Conservation (phyloP, 2,888 invertebrate species). For the Bombylius discolor region DNA sequence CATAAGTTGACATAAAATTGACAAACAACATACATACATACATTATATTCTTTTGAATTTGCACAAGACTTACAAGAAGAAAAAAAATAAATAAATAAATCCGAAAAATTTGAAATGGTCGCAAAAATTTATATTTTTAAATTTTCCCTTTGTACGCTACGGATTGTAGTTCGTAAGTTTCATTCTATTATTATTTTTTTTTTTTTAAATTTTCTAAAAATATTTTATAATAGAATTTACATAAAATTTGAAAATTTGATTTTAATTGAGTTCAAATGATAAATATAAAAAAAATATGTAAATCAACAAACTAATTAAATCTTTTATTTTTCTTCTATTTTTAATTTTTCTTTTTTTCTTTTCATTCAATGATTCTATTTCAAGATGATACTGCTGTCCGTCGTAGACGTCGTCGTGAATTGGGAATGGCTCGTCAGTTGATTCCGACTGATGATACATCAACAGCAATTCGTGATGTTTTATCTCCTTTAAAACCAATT, state of each 20-base stretch:
- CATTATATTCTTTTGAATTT: too few species aligned
- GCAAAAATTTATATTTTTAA: conserved; percentile 13
- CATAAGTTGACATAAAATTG: too few species aligned
- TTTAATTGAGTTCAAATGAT: too few species aligned
- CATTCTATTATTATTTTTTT: background rate
- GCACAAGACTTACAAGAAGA: too few species aligned
- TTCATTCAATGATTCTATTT: background rate
- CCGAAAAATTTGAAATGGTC: conserved; percentile 2
- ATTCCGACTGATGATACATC: conserved; percentile 27
- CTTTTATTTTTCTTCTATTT: too few species aligned
- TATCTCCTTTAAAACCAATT: conserved; percentile 21
- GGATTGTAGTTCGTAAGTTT: conserved; percentile 12
- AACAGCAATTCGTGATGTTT: conserved; percentile 27
- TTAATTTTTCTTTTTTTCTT: too few species aligned
- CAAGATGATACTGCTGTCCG: conserved; percentile 34
- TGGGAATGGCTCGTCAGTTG: conserved; percentile 30
- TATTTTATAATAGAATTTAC: background rate
- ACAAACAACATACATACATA: too few species aligned
- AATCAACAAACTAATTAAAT: too few species aligned
- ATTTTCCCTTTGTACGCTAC: conserved; percentile 11
- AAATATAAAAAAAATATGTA: too few species aligned
- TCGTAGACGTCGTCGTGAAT: conserved; percentile 32
- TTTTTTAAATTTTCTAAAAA: background rate
- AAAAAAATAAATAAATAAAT: background rate
- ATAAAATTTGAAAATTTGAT: too few species aligned